Conservation (phyloP, 1,140 invertebrate species). For the Solenopsis invicta region DNA sequence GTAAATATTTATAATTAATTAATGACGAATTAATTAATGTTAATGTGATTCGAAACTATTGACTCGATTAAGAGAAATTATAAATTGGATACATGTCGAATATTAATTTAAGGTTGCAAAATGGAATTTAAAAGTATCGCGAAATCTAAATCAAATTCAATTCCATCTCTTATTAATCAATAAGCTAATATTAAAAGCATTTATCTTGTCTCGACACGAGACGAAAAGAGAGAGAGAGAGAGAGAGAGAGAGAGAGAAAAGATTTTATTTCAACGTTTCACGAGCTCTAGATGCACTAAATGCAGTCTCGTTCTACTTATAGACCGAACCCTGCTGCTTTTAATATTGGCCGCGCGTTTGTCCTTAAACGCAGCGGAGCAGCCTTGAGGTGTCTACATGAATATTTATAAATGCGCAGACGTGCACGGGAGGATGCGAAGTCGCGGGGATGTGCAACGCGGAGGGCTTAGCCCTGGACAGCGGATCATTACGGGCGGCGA, state of each 20-base stretch:
- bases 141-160: neutral
- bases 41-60: neutral
- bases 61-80: neutral
- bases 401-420: slow-evolving; percentile 67
- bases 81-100: neutral
- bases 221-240: neutral
- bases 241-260: no score
- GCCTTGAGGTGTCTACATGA: slow-evolving; percentile 65
- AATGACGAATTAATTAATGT: neutral
- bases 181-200: neutral
- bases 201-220: neutral
- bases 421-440: neutral
- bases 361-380: slow-evolving; percentile 49
- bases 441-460: slow-evolving; percentile 13
- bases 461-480: neutral
- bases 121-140: neutral
- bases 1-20: neutral
- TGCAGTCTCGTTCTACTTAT: slow-evolving; percentile 9
- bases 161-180: neutral
- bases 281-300: neutral
- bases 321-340: slow-evolving; percentile 8
- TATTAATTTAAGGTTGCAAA: neutral
- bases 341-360: slow-evolving; percentile 46
- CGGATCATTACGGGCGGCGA: slow-evolving; percentile 68
- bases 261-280: neutral